Evolutionary conservation across 2,797 vertebrate genomes (phyloP).

Genomic region (Urosaurus nigricauda): DNA sequence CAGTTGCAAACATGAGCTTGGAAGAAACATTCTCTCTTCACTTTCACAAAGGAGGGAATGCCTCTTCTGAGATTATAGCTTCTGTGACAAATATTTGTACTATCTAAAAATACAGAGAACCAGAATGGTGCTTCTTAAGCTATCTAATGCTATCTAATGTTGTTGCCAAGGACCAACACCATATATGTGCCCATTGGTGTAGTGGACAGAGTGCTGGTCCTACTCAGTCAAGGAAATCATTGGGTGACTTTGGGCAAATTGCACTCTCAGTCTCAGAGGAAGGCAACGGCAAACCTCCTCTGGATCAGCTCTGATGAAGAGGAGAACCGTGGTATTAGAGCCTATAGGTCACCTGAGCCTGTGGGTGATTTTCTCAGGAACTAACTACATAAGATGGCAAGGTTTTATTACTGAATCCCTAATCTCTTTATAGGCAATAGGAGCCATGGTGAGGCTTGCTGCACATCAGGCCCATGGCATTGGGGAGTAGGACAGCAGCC

Average conservation of each 20-base stretch:
- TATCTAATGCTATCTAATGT: too few species aligned
- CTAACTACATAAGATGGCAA: not conserved
- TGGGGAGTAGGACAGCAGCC: too few species aligned
- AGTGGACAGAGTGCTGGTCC: too few species aligned
- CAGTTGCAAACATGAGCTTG: not conserved
- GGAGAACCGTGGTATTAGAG: not conserved
- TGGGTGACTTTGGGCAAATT: too few species aligned
- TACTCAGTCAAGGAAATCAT: too few species aligned
- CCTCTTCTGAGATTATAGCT: not conserved
- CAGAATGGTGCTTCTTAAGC: too few species aligned
- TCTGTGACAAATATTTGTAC: not conserved
- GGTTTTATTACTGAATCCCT: not conserved
- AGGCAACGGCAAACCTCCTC: too few species aligned
- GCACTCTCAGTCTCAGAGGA: too few species aligned
- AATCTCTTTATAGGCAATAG: not conserved
- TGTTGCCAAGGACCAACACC: too few species aligned
- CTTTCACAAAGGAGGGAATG: not conserved
- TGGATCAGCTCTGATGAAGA: not conserved
- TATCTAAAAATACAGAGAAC: not conserved
- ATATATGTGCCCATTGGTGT: too few species aligned
- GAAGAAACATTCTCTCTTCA: not conserved
- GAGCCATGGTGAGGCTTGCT: not conserved
- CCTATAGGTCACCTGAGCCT: not conserved
- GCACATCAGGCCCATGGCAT: too few species aligned
- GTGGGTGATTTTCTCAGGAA: not conserved